Conservation (phyloP, 2,888 invertebrate genomes). For the Apantesis nais region DNA sequence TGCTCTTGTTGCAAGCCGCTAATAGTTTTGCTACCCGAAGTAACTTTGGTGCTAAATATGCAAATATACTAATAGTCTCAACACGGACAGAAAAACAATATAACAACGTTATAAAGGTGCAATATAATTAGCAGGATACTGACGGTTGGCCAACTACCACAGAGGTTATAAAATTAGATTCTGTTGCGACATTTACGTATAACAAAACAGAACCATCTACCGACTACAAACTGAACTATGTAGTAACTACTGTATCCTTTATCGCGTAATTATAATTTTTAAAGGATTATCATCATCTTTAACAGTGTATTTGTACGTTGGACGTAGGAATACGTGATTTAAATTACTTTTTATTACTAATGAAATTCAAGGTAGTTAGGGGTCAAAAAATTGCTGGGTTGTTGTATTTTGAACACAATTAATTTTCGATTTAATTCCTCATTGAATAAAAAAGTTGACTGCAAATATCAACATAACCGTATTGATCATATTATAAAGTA, state of each 20-base stretch:
- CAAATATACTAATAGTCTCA: background rate
- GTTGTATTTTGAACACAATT: too few species aligned
- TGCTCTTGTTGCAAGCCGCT: too few species aligned
- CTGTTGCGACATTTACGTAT: background rate
- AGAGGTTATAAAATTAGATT: background rate
- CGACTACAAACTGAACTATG: too few species aligned
- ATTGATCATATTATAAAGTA: background rate
- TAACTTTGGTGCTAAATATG: background rate
- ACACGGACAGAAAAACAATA: background rate
- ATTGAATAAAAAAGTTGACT: background rate
- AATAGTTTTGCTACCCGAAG: background rate
- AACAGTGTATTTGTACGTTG: too few species aligned
- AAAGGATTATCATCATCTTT: too few species aligned
- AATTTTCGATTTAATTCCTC: background rate
- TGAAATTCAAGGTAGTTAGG: too few species aligned
- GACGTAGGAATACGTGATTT: too few species aligned
- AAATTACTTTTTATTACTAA: too few species aligned
- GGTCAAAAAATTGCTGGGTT: too few species aligned
- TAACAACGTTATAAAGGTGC: background rate
- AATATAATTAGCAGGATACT: background rate
- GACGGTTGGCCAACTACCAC: background rate
- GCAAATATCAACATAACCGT: background rate
- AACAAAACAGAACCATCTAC: background rate
- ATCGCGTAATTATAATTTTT: too few species aligned
- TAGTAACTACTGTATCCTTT: too few species aligned